Conservation (phyloP, 2,113 vertebrate species). For the Perccottus glenii region DNA sequence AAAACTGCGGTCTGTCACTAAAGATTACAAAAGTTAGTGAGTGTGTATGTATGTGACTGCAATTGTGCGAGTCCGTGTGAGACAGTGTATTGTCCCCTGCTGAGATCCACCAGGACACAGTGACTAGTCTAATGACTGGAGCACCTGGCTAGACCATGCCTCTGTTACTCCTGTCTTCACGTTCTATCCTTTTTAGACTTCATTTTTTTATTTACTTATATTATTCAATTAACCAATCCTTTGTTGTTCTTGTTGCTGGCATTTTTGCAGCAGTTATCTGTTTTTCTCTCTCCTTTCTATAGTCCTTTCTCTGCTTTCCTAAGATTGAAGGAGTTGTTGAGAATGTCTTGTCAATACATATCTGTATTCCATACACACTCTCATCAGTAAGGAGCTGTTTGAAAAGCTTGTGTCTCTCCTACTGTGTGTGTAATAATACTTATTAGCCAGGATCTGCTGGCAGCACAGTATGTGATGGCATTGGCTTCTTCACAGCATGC, state of each 20-base stretch:
- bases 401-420: constrained; percentile 32
- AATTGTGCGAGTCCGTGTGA: constrained; percentile 45
- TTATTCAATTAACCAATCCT: background rate
- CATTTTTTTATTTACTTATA: background rate
- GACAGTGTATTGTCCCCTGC: constrained; percentile 59
- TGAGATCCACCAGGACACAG: constrained; percentile 50
- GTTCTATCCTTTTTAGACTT: background rate
- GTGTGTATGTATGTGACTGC: constrained; percentile 15
- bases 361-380: constrained; percentile 53
- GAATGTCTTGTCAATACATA: constrained; percentile 66
- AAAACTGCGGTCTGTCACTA: constrained; percentile 14
- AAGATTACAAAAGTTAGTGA: constrained; percentile 12
- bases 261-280: background rate
- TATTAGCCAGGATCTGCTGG: constrained; percentile 59
- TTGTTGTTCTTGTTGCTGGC: background rate
- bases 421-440: constrained; percentile 76
- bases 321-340: constrained; percentile 33
- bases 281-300: background rate
- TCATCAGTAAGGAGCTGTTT: constrained; percentile 51
- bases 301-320: constrained; percentile 10
- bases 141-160: constrained; percentile 40
- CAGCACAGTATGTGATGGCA: constrained; percentile 75
- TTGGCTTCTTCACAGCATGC: constrained; percentile 62
- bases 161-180: constrained; percentile 4
- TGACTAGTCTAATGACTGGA: constrained; percentile 59